phyloP scores from a whole-genome alignment of 2,113 vertebrate species.

The Pithys albifrons region DNA sequence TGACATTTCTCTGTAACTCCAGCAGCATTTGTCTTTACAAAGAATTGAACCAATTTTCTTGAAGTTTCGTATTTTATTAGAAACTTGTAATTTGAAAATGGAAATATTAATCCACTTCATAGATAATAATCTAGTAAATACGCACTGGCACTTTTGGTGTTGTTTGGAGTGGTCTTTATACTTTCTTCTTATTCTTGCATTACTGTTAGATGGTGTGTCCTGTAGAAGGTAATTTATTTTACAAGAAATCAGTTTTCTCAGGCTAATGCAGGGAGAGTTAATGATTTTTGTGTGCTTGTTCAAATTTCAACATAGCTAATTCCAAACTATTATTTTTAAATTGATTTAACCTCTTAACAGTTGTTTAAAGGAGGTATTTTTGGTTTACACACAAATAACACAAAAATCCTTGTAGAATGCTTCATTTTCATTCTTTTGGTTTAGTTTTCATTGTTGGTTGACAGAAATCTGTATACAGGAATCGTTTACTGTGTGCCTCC shows the following conservation, averaged over 20 bases:
- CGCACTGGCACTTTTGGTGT: not conserved
- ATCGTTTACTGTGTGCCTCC: rapidly evolving
- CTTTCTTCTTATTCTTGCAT: not conserved
- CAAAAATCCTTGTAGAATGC: not conserved
- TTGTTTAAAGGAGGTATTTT: not conserved
- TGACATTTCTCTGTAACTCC: not conserved
- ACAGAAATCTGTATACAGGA: not conserved
- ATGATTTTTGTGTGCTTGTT: not conserved
- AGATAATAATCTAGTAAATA: not conserved
- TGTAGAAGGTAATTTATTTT: not conserved
- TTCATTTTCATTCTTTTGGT: not conserved
- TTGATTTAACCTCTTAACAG: not conserved
- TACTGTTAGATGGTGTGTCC: not conserved
- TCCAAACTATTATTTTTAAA: not conserved
- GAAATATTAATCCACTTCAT: not conserved
- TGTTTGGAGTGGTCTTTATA: not conserved
- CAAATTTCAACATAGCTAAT: not conserved
- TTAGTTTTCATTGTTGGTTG: not conserved
- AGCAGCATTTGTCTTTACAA: not conserved
- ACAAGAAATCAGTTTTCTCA: not conserved
- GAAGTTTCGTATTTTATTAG: not conserved
- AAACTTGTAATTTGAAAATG: not conserved
- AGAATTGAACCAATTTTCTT: not conserved
- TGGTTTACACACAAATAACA: not conserved
- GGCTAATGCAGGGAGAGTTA: not conserved